Evolutionary conservation across 2,888 invertebrate species (phyloP), one percentile per base, ranked within the genome.

Genomic region (Seira ritae): DNA sequence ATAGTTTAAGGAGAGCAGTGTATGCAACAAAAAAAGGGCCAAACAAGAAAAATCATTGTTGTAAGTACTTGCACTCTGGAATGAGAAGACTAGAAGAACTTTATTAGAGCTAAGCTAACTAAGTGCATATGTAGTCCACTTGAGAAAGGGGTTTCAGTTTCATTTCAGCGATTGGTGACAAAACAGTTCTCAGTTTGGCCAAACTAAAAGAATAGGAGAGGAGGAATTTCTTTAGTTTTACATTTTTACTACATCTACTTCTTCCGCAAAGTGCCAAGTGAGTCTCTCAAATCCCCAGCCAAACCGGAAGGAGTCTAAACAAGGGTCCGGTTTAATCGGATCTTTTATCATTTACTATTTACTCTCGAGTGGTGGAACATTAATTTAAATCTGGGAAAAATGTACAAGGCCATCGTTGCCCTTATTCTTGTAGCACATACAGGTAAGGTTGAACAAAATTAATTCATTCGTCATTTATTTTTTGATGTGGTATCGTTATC

Each of bases 141-240:
- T 76, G 81, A 76, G 76, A 76, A 76, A 71, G 76, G 76, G 60
- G 46, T 80, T 81, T 81, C 81, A 81, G 81, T 81, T 81, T 81
- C 81, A 75, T 81, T 81, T 81, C 31, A 81, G 81, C 81, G 22
- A 70, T 76, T 81, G 81, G 81, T 81, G 81, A 81, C 81, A 81
- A 60, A 73, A 42, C 42, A 81, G 81, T 81, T 80, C 55, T 37
- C 66, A 68, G 75, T 80, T 74, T 66, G 60, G 65, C 65, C n/a
- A 12, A 42, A 42, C 42, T 4, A 12, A 42, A 42, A 42, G 4
- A 4, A 42, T 42, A 42, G 42, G 4, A 42, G 42, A 42, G 42
- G n/a, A n/a, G n/a, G n/a, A n/a, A 42, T 12, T 12, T 42, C 12
- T 42, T 42, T 4, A 42, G 42, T 42, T 60, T 65, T 37, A 17